Conservation (phyloP, 1,140 invertebrate species). For the Oedothorax gibbosus region DNA sequence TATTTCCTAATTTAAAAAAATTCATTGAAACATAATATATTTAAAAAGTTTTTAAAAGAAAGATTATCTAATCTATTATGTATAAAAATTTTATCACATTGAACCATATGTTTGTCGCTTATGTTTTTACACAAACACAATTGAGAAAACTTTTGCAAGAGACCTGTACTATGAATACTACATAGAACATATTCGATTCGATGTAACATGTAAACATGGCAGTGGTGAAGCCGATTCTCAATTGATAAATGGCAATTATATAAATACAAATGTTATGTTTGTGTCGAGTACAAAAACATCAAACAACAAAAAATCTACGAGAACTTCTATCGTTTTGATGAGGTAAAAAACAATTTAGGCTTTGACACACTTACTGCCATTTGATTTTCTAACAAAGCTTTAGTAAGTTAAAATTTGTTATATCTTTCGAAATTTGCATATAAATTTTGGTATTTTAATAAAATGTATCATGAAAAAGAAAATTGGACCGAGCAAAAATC, state of each 20-base stretch:
- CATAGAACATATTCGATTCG: slow-evolving; percentile 8
- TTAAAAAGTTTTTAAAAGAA: too few relatives aligned
- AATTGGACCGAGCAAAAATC: too few relatives aligned
- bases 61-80: too few relatives aligned
- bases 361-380: neutral
- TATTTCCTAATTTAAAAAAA: too few relatives aligned
- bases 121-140: too few relatives aligned
- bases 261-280: slow-evolving; percentile 40
- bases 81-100: too few relatives aligned
- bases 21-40: too few relatives aligned
- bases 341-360: slow-evolving; percentile 1
- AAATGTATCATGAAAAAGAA: too few relatives aligned
- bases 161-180: slow-evolving; percentile 32
- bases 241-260: slow-evolving; percentile 2
- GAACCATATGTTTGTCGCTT: too few relatives aligned
- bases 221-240: slow-evolving; percentile 50
- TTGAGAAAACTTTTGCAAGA: slow-evolving; percentile 45
- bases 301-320: slow-evolving; percentile 5
- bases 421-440: too few relatives aligned
- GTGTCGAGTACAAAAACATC: neutral
- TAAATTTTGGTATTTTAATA: too few relatives aligned
- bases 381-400: neutral
- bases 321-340: too few relatives aligned
- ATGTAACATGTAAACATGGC: slow-evolving; percentile 49
- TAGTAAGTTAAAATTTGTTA: neutral